Evolutionary conservation across 2,888 invertebrate genomes (phyloP), one percentile per base, ranked within the genome.

Genomic region (Aelia acuminata): DNA sequence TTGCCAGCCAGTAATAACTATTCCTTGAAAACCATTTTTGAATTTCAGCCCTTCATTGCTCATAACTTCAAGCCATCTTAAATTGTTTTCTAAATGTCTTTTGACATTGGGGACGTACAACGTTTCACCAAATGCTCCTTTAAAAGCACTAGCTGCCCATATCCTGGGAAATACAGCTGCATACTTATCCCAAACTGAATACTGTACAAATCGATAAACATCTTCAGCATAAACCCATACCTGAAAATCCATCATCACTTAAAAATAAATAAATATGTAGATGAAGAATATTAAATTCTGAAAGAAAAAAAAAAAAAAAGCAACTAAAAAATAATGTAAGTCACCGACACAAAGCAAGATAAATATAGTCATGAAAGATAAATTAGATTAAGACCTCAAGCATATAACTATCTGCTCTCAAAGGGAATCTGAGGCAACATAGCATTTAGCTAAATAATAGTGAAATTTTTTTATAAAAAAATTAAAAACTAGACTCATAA

Each of bases 201-300:
- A 91, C 7, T 92, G 92, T 10, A 92, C 91, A 90, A 92, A 94
- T 50, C 93, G 92, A 91, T 95, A 95, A 87, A 95, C 94, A 90
- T 95, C 95, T 91, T 95, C 95, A 18, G 95, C 95, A 91, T 96
- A 96, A 7, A 96, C 95, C 96, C 96, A 96, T 47, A 96, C 91
- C 92, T 92, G 90, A 26, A 89, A n/a, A 89, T 84, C n/a, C 39
- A 43, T 75, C 18, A 1, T 8, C 43, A 22, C 31, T n/a, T 39
- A 13, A 47, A 84, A 84, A 22, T 13, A 43, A 63, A 31, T 31
- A 63, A 31, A n/a, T 1, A 47, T n/a, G n/a, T n/a, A n/a, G n/a
- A n/a, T n/a, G n/a, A n/a, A n/a, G n/a, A n/a, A n/a, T n/a, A n/a
- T n/a, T n/a, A n/a, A n/a, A n/a, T n/a, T n/a, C n/a, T n/a, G n/a